Conservation (phyloP, 2,888 invertebrate species). For the Archips crataeganus region DNA sequence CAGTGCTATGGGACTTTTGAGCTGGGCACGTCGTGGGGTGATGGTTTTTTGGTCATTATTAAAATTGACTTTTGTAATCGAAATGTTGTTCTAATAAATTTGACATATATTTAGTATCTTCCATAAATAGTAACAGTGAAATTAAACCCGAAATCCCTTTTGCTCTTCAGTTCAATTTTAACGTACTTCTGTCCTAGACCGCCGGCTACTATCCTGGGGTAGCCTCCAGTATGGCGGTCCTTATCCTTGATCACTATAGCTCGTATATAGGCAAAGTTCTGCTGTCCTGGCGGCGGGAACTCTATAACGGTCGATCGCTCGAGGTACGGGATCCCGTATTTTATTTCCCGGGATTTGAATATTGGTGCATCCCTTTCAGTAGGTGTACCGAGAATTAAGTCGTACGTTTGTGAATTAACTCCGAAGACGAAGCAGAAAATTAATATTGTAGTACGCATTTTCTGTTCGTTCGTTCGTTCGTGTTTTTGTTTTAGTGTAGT, state of each 20-base stretch:
- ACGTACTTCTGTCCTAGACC: slow-evolving; percentile 40
- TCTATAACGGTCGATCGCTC: slow-evolving; percentile 31
- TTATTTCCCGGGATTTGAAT: slow-evolving; percentile 31
- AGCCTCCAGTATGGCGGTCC: slow-evolving; percentile 36
- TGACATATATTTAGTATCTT: slow-evolving; percentile 6
- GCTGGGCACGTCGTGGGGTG: no score
- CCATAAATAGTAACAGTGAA: slow-evolving; percentile 49
- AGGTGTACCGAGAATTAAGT: slow-evolving; percentile 19
- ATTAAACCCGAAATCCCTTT: slow-evolving; percentile 46
- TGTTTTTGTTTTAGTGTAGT: slow-evolving; percentile 10
- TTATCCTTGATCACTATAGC: slow-evolving; percentile 41
- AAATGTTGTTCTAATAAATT: no score
- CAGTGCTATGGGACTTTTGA: no score
- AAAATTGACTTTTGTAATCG: no score
- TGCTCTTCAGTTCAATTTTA: slow-evolving; percentile 47
- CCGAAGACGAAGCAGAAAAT: slow-evolving; percentile 20
- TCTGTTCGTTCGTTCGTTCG: slow-evolving; percentile 15
- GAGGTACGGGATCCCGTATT: slow-evolving; percentile 39
- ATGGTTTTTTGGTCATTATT: no score
- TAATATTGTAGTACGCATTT: slow-evolving; percentile 17
- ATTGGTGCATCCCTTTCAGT: slow-evolving; percentile 17
- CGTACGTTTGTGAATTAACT: slow-evolving; percentile 25
- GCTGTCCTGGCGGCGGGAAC: slow-evolving; percentile 42
- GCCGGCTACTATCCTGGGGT: slow-evolving; percentile 19
- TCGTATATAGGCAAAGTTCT: slow-evolving; percentile 40